Evolutionary conservation across 2,888 invertebrate species (phyloP).

Genomic region (Drosophila cognata): DNA sequence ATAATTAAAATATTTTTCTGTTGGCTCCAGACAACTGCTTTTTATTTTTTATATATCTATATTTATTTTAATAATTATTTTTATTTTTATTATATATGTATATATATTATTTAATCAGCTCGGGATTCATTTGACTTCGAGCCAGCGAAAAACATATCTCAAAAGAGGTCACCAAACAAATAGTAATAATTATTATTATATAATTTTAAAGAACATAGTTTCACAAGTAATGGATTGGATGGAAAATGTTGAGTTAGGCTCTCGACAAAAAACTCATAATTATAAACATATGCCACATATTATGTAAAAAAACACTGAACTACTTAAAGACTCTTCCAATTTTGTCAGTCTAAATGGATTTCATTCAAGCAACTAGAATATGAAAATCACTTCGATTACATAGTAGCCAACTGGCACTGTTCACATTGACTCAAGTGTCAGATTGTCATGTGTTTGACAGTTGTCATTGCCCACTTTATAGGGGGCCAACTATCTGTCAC

Average conservation of each 20-base stretch:
- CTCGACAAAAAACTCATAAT: background rate
- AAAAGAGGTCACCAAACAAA: background rate
- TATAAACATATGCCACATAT: background rate
- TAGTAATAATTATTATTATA: background rate
- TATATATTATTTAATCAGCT: background rate
- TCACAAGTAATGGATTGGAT: background rate
- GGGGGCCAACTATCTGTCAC: conserved; percentile 37
- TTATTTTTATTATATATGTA: background rate
- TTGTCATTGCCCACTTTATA: conserved; percentile 58
- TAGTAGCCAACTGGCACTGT: conserved; percentile 18
- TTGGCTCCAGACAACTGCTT: background rate
- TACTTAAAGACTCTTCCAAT: background rate
- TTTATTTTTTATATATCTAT: background rate
- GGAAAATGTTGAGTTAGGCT: background rate
- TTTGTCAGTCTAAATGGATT: background rate
- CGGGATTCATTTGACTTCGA: background rate
- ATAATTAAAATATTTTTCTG: too few species aligned
- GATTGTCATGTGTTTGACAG: conserved; percentile 57
- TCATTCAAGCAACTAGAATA: conserved; percentile 9
- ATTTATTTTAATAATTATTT: background rate
- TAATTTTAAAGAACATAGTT: background rate
- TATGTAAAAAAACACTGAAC: background rate
- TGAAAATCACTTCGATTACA: conserved; percentile 15
- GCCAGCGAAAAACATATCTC: background rate
- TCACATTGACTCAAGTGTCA: conserved; percentile 22